A percentile compares a stretch with the other conserved stretches of the same genome.
Conservation (phyloP, 2,888 invertebrate species). For the Nymphalis c-album region DNA sequence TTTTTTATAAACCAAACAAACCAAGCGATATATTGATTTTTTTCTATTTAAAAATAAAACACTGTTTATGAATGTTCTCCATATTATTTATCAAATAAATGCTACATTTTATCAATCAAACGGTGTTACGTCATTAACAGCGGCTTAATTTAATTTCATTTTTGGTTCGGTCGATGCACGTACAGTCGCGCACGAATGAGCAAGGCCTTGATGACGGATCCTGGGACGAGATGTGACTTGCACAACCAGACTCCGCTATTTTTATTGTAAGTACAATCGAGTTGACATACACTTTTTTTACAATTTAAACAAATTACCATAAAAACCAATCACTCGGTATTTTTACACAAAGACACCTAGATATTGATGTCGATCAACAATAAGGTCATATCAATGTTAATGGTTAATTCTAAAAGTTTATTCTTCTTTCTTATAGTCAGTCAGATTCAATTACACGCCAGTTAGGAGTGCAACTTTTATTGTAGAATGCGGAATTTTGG, state of each 20-base stretch:
- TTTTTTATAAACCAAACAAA: too few species aligned
- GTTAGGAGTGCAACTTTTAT: not conserved
- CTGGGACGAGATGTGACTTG: slow-evolving; percentile 75
- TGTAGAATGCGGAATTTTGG: not conserved
- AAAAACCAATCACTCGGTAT: slow-evolving; percentile 27
- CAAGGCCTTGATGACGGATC: slow-evolving; percentile 69
- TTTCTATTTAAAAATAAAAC: too few species aligned
- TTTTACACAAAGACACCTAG: slow-evolving; percentile 18
- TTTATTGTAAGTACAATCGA: slow-evolving; percentile 46
- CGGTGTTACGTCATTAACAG: slow-evolving; percentile 31
- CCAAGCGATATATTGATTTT: too few species aligned
- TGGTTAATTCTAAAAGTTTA: slow-evolving; percentile 7
- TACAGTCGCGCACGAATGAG: slow-evolving; percentile 65
- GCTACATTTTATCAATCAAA: slow-evolving; percentile 2
- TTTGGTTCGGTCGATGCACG: slow-evolving; percentile 54
- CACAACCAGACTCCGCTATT: slow-evolving; percentile 66
- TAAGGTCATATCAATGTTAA: slow-evolving; percentile 29
- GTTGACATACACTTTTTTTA: slow-evolving; percentile 24
- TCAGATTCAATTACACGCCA: not conserved
- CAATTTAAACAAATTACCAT: slow-evolving; percentile 21
- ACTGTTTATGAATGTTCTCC: not conserved
- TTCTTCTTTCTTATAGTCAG: slow-evolving; percentile 6
- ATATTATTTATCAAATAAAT: not conserved
- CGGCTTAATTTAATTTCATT: slow-evolving; percentile 43
- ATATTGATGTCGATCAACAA: slow-evolving; percentile 15